Base-by-base conservation (phyloP, 2,113 vertebrate genomes). In the Larimichthys crocea region DNA sequence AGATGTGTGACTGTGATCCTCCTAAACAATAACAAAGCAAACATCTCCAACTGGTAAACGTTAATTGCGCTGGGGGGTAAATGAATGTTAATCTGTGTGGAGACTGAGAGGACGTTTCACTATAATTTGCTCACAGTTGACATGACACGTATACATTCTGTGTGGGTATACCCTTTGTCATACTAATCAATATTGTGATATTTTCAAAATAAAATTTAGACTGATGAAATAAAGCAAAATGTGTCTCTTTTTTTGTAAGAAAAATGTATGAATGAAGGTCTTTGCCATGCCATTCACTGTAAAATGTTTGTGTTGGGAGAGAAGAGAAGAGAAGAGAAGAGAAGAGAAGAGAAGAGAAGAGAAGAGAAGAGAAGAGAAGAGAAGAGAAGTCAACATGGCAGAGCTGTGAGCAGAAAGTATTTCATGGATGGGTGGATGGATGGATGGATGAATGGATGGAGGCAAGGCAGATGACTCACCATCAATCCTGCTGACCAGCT, bases 401-500 rank as follows among this genome's bases (percentile, higher is more conserved):
- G 50, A 69, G 42, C 49, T 82, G 71, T 72, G 68, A 73, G 67
- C 26, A 86, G 79, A 73, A 65, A 84, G 68, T 24, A 61, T 44
- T 82, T 72, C 55, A 31, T 72, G 74, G 61, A 46, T 73, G 72
- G 61, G 5, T 76, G 62, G 73, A 80, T 11, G 59, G 49, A 80
- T 11, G 59, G 49, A 61, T 35, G 62, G 65, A 74, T 80, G 87
- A 73, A 80, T 72, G 40, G 67, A 77, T 65, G 50, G 79, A 85
- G 69, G 81, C 0, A 63, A 55, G 56, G 69, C 60, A 71, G 76
- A 83, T 72, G 80, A 76, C 97, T 96, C 89, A 99, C 98, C 98
- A 76, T 99, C 98, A 3, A 99, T 99, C 67, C 98, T 96, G 94
- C 98, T 97, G 93, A 99, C 97, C 44, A 99, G 96, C 73, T 99